Percentiles rank a stretch among this genome's conserved stretches.
These are phyloP conservation scores for Ptychochromis oligacanthus DNA, from an alignment of 2,113 vertebrate species.

Conservation along the genomic window DNA sequence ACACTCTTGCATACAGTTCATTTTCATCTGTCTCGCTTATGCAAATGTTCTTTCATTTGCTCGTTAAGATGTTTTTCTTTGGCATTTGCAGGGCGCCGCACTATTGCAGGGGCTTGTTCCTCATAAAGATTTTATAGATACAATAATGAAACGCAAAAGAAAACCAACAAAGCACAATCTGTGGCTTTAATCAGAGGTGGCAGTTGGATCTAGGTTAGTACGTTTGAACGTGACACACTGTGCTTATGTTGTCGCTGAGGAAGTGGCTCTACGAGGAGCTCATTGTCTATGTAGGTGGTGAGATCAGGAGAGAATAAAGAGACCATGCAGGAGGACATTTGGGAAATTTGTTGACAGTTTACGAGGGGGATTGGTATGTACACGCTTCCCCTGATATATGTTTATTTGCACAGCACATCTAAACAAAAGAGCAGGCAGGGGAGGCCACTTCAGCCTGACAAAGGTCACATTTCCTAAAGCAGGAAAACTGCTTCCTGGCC, in stretches of 20 bases:
- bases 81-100: constrained; percentile 4
- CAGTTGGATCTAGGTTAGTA: constrained; percentile 14
- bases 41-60: constrained; percentile 23
- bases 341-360: constrained; percentile 33
- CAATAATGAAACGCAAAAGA: constrained; percentile 25
- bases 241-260: constrained; percentile 31
- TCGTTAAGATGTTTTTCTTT: constrained; percentile 32
- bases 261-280: constrained; percentile 8
- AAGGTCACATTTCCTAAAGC: constrained; percentile 82
- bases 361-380: constrained; percentile 48
- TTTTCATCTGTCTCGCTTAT: constrained; percentile 34
- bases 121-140: constrained; percentile 48
- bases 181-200: constrained; percentile 31
- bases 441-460: constrained; percentile 78
- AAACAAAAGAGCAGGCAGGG: constrained; percentile 79
- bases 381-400: constrained; percentile 72
- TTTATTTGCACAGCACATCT: constrained; percentile 81
- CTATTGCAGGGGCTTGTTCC: constrained; percentile 26
- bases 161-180: constrained; percentile 27
- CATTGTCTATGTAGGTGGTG: constrained; percentile 11
- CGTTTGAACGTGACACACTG: constrained; percentile 15
- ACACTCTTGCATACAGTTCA: constrained; percentile 2
- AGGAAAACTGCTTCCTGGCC: constrained; percentile 81
- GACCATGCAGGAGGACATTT: constrained; percentile 43
- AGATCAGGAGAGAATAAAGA: constrained; percentile 20